These are phyloP conservation scores for Lepidocyrtinus sp. DNA, from an alignment of 2,888 invertebrate genomes.

Conservation along the genomic window DNA sequence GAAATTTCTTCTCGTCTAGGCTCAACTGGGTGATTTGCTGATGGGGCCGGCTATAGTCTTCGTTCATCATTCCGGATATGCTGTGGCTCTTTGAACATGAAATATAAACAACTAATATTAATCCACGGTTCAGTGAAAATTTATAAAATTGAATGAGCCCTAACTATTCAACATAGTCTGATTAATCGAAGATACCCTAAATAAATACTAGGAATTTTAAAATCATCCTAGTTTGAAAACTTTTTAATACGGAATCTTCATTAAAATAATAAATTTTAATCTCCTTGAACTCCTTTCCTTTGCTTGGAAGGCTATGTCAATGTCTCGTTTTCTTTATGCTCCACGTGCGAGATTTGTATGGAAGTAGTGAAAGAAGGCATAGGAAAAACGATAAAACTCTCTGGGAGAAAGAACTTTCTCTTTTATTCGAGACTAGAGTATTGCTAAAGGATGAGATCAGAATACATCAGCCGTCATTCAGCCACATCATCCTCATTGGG, in stretches of 20 bases:
- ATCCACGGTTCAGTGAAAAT: no score
- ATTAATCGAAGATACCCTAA: no score
- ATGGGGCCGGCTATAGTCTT: conserved; percentile 83
- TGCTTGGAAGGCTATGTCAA: neutral
- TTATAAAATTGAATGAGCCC: no score
- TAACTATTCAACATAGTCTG: no score
- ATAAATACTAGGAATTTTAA: no score
- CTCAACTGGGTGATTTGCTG: conserved; percentile 78
- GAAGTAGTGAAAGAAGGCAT: neutral
- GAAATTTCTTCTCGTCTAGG: conserved; percentile 93
- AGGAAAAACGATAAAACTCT: neutral
- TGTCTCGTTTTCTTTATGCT: conserved; percentile 3
- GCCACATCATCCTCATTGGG: neutral
- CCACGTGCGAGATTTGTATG: conserved; percentile 3
- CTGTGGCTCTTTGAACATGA: conserved; percentile 80
- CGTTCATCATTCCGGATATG: conserved; percentile 94
- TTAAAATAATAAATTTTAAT: no score
- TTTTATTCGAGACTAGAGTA: conserved; percentile 1
- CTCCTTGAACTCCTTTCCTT: neutral
- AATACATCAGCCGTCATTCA: conserved; percentile 1
- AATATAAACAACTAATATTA: no score
- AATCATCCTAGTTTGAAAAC: no score
- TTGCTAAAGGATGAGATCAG: neutral
- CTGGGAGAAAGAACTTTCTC: neutral
- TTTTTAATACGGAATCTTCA: no score